These are phyloP conservation scores for Geophilus truncorum DNA, from an alignment of 2,888 invertebrate species.

Conservation along the genomic window DNA sequence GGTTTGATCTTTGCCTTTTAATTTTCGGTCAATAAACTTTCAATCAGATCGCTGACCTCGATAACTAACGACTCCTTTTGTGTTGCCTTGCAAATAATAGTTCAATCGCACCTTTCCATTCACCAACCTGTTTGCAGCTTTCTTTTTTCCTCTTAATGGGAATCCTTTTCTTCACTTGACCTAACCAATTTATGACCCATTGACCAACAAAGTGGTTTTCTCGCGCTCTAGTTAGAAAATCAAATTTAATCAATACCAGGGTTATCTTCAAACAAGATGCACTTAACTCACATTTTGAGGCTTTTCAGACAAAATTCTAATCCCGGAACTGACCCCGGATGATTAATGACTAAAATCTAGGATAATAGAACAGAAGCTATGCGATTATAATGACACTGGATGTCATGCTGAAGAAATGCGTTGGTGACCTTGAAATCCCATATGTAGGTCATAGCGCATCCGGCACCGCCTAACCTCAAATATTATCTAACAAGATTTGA, in stretches of 20 bases:
- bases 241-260: background rate
- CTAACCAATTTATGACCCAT: background rate
- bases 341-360: background rate
- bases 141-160: background rate
- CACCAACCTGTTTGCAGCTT: background rate
- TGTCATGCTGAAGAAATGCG: background rate
- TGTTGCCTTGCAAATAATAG: background rate
- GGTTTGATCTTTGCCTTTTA: background rate
- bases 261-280: background rate
- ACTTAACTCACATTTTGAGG: background rate
- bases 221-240: background rate
- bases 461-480: background rate
- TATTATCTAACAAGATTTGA: no score
- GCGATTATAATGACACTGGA: background rate
- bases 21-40: background rate
- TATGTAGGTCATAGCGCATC: background rate
- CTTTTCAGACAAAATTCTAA: background rate
- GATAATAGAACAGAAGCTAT: background rate
- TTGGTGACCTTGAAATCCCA: background rate
- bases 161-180: background rate
- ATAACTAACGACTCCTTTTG: background rate
- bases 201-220: background rate
- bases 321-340: background rate
- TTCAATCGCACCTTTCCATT: background rate
- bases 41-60: background rate